Evolutionary conservation across 2,797 vertebrate species (phyloP).

Genomic region (Falco berigora): DNA sequence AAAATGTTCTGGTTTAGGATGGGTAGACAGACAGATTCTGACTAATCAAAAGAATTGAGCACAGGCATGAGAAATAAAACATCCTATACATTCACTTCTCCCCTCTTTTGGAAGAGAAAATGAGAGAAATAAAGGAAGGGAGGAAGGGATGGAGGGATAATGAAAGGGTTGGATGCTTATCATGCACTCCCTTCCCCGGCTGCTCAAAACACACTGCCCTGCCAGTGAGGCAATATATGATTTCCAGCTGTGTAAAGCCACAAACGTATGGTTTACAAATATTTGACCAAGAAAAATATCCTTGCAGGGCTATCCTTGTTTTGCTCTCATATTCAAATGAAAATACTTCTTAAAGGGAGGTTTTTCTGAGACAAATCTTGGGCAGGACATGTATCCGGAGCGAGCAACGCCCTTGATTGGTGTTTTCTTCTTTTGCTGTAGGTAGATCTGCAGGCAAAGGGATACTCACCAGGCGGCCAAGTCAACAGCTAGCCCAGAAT

Average conservation of each 20-base stretch:
- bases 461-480: neutral
- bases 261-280: neutral
- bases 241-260: conserved; percentile 3
- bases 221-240: neutral
- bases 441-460: neutral
- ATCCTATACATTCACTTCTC: neutral
- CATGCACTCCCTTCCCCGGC: neutral
- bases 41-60: neutral
- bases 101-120: neutral
- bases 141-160: neutral
- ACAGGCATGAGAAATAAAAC: neutral
- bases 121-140: neutral
- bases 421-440: neutral
- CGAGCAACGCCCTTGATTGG: fast-evolving
- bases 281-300: neutral
- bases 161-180: neutral
- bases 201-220: neutral
- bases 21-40: neutral
- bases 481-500: neutral
- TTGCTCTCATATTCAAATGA: neutral
- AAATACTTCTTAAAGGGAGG: neutral
- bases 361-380: neutral
- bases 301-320: neutral
- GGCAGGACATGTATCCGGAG: neutral
- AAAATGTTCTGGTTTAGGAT: neutral